Evolutionary conservation across 2,888 invertebrate species (phyloP), one percentile per base, ranked within the genome.

Genomic region (Nymphalis c-album): DNA sequence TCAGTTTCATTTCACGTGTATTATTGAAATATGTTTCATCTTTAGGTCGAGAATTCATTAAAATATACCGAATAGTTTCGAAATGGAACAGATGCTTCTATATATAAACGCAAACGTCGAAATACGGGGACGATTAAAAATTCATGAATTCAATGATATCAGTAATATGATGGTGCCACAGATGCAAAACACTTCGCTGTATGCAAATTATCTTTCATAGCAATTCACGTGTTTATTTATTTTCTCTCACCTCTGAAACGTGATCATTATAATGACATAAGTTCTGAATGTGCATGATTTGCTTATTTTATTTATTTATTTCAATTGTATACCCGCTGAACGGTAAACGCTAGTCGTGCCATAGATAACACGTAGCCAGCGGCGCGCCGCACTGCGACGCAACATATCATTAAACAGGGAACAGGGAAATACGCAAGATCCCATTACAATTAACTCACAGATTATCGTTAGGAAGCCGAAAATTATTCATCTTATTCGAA

Each of bases 341-440:
- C 40, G 31, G 17, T 31, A n/a, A 46, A 47, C 59, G 61, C 53
- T 63, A 64, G 61, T 55, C 26, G 45, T 51, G 61, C 57, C 46
- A 47, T 69, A 64, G 60, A 71, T 70, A 69, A 66, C 61, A 60
- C 67, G 67, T 64, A 61, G 63, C 77, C 71, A 76, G 73, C 62
- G 75, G 75, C 77, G 67, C 74, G 78, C 84, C 87, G 87, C 89
- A 88, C 77, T 88, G 89, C 88, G 88, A 78, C 87, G 85, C 81
- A 77, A 83, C 84, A 81, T 81, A 80, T 85, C 87, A 88, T 86
- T 86, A 84, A 83, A 84, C 31, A 48, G 55, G 20, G 7, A 59
- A 60, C 47, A 48, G 64, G 53, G n/a, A 60, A 60, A 60, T 60
- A 60, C 53, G 55, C 60, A 46, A 64, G 59, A 31, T 60, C 45